Percentiles rank a stretch among this genome's conserved stretches.
These are phyloP conservation scores for Zaprionus africanus DNA, from an alignment of 1,140 invertebrate genomes.

Conservation along the genomic window DNA sequence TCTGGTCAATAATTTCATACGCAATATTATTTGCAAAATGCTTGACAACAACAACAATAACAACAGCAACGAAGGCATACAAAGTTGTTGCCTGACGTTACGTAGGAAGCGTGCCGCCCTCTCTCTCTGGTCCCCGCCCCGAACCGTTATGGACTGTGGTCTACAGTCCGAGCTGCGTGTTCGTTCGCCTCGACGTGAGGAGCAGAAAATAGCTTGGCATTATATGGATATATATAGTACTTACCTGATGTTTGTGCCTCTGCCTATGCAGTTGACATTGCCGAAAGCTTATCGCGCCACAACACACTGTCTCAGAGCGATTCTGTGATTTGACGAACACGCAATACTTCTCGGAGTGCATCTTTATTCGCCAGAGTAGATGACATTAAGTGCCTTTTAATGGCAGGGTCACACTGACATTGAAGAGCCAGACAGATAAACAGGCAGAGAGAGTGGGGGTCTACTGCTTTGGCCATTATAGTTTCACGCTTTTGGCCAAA, in stretches of 20 bases:
- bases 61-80: conserved; percentile 40
- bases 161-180: conserved; percentile 10
- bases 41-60: conserved; percentile 45
- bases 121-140: background rate
- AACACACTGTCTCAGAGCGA: conserved; percentile 11
- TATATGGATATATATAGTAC: conserved; percentile 27
- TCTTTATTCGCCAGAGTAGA: conserved; percentile 26
- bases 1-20: conserved; percentile 64
- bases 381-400: conserved; percentile 74
- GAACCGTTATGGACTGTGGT: conserved; percentile 10
- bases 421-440: conserved; percentile 7
- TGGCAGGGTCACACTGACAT: conserved; percentile 43
- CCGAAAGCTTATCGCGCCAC: conserved; percentile 22
- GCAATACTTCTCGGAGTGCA: conserved; percentile 66
- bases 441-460: background rate
- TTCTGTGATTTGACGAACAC: conserved; percentile 57
- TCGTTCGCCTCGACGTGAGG: conserved; percentile 34
- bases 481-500: conserved; percentile 47
- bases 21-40: conserved; percentile 72
- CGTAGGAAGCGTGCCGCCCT: conserved; percentile 39
- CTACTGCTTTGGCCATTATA: background rate
- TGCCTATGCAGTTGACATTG: conserved; percentile 53
- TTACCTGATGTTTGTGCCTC: conserved; percentile 46
- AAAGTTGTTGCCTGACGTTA: conserved; percentile 54
- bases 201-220: conserved; percentile 32